Conservation (phyloP, 2,113 vertebrate species). For the Cynocephalus volans region DNA sequence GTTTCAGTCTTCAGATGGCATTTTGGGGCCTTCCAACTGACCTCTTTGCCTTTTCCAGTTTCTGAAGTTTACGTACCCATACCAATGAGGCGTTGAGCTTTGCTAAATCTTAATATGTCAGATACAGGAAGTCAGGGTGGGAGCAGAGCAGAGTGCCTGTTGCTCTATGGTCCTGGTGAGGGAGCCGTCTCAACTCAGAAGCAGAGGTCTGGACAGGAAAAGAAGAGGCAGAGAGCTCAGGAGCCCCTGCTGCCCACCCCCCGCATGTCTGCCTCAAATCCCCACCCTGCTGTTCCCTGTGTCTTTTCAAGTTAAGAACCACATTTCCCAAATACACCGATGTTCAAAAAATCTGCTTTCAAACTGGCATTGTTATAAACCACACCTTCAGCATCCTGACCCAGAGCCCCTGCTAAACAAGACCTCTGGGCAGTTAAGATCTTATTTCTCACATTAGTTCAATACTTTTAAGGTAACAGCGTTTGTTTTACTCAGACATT, state of each 20-base stretch:
- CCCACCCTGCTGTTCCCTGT: background rate
- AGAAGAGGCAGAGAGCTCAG: accelerated
- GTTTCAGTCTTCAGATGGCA: background rate
- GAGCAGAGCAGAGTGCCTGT: background rate
- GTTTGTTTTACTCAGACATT: background rate
- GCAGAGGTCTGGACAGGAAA: background rate
- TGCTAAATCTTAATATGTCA: background rate
- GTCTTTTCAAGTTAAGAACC: background rate
- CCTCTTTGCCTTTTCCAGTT: background rate
- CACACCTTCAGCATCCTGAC: background rate
- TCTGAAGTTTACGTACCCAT: background rate
- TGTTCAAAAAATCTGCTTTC: conserved; percentile 9
- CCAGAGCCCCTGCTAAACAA: background rate
- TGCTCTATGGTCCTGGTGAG: background rate
- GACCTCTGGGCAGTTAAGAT: background rate
- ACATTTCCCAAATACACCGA: background rate
- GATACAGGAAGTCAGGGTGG: background rate
- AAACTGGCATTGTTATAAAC: background rate
- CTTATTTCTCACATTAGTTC: background rate
- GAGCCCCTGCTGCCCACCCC: background rate
- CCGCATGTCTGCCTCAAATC: background rate
- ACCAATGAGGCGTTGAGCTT: background rate
- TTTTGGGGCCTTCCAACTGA: background rate
- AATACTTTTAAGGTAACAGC: background rate
- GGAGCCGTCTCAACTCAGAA: background rate